These are phyloP conservation scores for Scotopteryx bipunctaria DNA, from an alignment of 2,888 invertebrate species.

Conservation along the genomic window DNA sequence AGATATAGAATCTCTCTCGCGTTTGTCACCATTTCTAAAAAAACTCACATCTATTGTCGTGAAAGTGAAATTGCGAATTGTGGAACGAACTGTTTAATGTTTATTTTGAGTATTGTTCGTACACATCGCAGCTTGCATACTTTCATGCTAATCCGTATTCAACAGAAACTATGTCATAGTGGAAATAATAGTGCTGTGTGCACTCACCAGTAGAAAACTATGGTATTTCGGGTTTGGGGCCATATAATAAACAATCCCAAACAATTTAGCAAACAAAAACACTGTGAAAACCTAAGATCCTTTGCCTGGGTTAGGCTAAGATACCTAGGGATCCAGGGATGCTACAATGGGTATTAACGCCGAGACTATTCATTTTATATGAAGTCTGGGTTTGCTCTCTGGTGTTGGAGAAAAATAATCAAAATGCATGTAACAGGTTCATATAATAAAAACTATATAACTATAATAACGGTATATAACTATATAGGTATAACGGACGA, in stretches of 20 bases:
- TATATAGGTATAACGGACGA: constrained; percentile 37
- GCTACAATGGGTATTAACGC: not conserved
- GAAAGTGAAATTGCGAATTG: constrained; percentile 49
- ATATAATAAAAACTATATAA: not conserved
- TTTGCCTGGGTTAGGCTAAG: no score
- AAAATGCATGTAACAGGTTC: not conserved
- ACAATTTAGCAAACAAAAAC: no score
- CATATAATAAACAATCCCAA: no score
- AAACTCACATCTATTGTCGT: constrained; percentile 41
- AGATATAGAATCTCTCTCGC: not conserved
- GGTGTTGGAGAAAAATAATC: not conserved
- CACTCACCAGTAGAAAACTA: not conserved
- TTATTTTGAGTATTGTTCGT: constrained; percentile 40
- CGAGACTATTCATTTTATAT: no score
- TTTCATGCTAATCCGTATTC: constrained; percentile 29
- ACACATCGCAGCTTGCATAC: constrained; percentile 28
- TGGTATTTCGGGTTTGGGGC: not conserved
- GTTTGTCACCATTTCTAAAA: constrained; percentile 25
- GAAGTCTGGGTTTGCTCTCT: not conserved
- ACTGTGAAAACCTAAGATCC: no score
- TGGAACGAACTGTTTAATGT: constrained; percentile 36
- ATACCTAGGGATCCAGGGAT: not conserved
- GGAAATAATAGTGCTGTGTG: not conserved
- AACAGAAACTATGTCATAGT: constrained; percentile 14
- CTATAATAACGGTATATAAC: no score